These are phyloP conservation scores for Oxyruncus cristatus DNA, from an alignment of 2,113 vertebrate species.

Conservation along the genomic window DNA sequence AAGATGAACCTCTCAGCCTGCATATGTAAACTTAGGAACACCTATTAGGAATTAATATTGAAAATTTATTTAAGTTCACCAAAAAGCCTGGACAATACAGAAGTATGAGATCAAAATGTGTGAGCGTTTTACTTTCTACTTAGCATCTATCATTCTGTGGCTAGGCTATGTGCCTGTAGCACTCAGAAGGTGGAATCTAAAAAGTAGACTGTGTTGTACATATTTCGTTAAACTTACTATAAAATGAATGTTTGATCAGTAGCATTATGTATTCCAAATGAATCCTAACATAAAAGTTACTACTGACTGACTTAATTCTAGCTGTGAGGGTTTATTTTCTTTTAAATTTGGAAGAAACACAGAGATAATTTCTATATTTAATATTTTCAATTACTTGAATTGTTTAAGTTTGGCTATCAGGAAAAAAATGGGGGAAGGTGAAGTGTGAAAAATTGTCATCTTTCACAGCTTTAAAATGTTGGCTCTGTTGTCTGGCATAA, in stretches of 20 bases:
- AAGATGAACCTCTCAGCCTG: not conserved
- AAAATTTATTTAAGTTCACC: not conserved
- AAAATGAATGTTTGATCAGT: not conserved
- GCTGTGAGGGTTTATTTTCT: not conserved
- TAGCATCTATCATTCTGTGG: not conserved
- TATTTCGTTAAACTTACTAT: not conserved
- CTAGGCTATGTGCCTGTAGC: not conserved
- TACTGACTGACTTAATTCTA: not conserved
- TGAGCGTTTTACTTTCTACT: not conserved
- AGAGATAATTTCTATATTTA: not conserved
- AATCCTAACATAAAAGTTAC: not conserved
- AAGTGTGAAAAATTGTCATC: slow-evolving; percentile 59
- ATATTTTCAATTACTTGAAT: slow-evolving; percentile 31
- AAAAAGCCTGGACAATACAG: not conserved
- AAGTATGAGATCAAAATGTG: not conserved
- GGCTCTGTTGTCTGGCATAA: slow-evolving; percentile 65
- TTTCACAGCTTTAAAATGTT: slow-evolving; percentile 69
- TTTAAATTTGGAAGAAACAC: not conserved
- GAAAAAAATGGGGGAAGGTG: not conserved
- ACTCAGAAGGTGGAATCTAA: not conserved
- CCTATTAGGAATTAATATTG: not conserved
- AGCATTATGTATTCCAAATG: not conserved
- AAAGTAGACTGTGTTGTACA: not conserved
- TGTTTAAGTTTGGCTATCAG: slow-evolving; percentile 7
- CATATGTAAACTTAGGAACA: not conserved